Evolutionary conservation across 2,113 vertebrate species (phyloP).

Genomic region (Petaurus breviceps): DNA sequence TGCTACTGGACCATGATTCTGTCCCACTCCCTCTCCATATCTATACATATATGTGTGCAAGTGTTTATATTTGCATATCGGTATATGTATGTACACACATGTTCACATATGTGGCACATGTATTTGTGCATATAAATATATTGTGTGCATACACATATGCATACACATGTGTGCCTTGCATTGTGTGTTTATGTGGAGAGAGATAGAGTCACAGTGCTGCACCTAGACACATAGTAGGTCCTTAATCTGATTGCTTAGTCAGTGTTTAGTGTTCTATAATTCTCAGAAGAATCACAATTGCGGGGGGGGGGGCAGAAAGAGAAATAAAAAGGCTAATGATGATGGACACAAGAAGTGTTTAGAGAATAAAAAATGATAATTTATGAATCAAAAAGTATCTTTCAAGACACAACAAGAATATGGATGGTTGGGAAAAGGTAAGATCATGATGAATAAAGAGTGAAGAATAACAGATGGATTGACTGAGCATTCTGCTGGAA

Average conservation of each 20-base stretch:
- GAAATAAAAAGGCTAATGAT: background rate
- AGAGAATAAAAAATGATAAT: background rate
- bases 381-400: background rate
- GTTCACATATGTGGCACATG: too few species aligned
- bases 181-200: background rate
- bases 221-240: background rate
- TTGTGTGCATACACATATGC: too few species aligned
- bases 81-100: too few species aligned
- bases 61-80: too few species aligned
- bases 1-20: background rate
- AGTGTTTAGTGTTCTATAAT: background rate
- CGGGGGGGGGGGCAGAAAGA: fast-evolving
- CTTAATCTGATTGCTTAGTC: background rate
- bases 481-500: background rate
- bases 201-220: background rate
- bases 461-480: background rate
- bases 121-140: too few species aligned
- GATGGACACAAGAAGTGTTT: background rate
- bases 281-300: background rate
- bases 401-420: background rate
- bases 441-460: background rate
- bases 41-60: too few species aligned
- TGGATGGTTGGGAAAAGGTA: background rate
- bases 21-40: too few species aligned
- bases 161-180: too few species aligned